Percentiles rank a stretch among this genome's conserved stretches.
These are phyloP conservation scores for Corbicula japonica DNA, from an alignment of 2,888 invertebrate genomes.

Conservation along the genomic window DNA sequence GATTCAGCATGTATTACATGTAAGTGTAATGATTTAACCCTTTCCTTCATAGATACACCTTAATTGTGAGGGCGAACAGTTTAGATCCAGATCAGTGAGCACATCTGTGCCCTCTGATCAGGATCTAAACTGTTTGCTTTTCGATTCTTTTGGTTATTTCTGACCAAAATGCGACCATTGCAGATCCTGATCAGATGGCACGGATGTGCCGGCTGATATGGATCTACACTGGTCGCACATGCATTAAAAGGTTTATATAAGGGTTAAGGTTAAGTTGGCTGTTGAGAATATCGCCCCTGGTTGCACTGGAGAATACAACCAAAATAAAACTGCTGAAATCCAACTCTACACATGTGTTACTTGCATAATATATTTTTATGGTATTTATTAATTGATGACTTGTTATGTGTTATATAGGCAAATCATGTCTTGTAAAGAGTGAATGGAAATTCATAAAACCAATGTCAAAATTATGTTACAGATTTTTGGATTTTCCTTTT, in stretches of 20 bases:
- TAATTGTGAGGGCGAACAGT: too few relatives aligned
- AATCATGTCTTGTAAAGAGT: not conserved
- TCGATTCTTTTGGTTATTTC: too few relatives aligned
- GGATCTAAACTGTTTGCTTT: too few relatives aligned
- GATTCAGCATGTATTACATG: too few relatives aligned
- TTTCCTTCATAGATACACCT: too few relatives aligned
- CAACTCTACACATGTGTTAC: conserved; percentile 10
- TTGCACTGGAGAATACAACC: too few relatives aligned
- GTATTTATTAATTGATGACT: conserved; percentile 38
- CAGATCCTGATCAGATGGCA: not conserved
- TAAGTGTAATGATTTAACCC: too few relatives aligned
- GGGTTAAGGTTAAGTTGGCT: not conserved
- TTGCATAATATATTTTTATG: conserved; percentile 46
- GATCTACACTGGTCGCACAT: not conserved
- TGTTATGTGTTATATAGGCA: not conserved
- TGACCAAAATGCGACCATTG: not conserved
- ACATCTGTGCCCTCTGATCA: too few relatives aligned
- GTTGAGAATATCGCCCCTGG: too few relatives aligned
- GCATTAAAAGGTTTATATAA: not conserved
- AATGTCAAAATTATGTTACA: not conserved
- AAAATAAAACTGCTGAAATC: conserved; percentile 41
- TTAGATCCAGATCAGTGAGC: too few relatives aligned
- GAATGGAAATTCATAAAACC: not conserved
- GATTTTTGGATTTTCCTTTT: not conserved
- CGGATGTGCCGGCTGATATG: not conserved